These are phyloP conservation scores for Ectropis crepuscularia DNA, from an alignment of 2,888 invertebrate species.

Conservation along the genomic window DNA sequence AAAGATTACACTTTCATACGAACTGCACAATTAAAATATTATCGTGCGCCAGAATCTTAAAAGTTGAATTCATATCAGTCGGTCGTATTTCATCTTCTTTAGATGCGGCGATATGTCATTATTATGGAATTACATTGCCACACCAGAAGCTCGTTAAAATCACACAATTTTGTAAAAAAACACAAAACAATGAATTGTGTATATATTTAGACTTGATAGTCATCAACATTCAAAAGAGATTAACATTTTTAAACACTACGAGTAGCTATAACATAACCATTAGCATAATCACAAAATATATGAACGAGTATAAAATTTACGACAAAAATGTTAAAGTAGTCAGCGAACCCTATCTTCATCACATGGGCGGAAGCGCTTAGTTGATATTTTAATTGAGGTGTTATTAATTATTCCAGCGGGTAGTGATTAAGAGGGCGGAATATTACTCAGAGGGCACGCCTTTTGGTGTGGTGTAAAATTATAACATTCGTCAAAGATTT, in stretches of 20 bases:
- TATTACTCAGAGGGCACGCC: slow-evolving; percentile 70
- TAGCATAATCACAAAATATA: slow-evolving; percentile 25
- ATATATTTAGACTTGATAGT: neutral
- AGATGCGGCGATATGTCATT: slow-evolving; percentile 15
- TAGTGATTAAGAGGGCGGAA: slow-evolving; percentile 79
- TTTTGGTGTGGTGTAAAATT: slow-evolving; percentile 60
- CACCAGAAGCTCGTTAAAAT: slow-evolving; percentile 2
- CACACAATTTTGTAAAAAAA: slow-evolving; percentile 2
- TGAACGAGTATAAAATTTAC: slow-evolving; percentile 31
- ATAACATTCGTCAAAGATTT: slow-evolving; percentile 49
- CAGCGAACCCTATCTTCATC: slow-evolving; percentile 56
- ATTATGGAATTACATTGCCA: slow-evolving; percentile 14
- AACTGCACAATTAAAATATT: slow-evolving; percentile 44
- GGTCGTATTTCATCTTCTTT: slow-evolving; percentile 27
- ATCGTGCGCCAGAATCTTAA: slow-evolving; percentile 35
- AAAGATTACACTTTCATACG: slow-evolving; percentile 61
- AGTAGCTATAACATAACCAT: slow-evolving; percentile 19
- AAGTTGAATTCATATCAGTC: slow-evolving; percentile 21
- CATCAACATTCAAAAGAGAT: slow-evolving; percentile 8
- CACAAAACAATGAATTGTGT: neutral
- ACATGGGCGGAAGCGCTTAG: slow-evolving; percentile 69
- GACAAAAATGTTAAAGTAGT: slow-evolving; percentile 35
- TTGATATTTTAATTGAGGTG: slow-evolving; percentile 80
- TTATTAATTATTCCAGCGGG: slow-evolving; percentile 77
- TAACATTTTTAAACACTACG: slow-evolving; percentile 11